A percentile compares a stretch with the other conserved stretches of the same genome.
Conservation (phyloP, 2,888 invertebrate genomes). For the Sturmia bella region DNA sequence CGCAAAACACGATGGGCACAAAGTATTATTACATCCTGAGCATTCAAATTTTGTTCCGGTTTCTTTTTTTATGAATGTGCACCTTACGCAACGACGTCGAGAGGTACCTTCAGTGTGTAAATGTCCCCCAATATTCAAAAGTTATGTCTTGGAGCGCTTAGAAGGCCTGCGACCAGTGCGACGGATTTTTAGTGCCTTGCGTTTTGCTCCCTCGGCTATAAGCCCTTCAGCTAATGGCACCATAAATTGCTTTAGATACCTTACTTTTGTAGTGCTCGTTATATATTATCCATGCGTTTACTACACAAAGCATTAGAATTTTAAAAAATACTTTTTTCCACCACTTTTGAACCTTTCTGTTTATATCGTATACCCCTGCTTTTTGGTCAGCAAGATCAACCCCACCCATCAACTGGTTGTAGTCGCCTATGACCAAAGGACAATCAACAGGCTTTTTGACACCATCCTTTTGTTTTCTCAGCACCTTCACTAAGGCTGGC, state of each 20-base stretch:
- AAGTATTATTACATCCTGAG: neutral
- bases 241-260: conserved; percentile 44
- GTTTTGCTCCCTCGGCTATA: conserved; percentile 23
- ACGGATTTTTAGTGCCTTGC: conserved; percentile 23
- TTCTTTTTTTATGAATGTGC: neutral
- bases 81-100: conserved; percentile 5
- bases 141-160: neutral
- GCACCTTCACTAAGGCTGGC: conserved; percentile 37
- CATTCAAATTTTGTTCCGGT: neutral
- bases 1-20: neutral
- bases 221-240: conserved; percentile 50
- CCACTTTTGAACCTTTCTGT: too few species aligned
- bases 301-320: conserved; percentile 36
- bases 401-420: conserved; percentile 56
- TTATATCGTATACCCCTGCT: too few species aligned
- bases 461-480: conserved; percentile 46
- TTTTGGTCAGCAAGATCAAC: conserved; percentile 62
- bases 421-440: conserved; percentile 50
- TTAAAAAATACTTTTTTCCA: too few species aligned
- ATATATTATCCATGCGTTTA: conserved; percentile 30
- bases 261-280: conserved; percentile 31
- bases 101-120: neutral
- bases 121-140: conserved; percentile 2
- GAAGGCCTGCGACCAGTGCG: neutral
- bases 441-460: neutral